A percentile compares a stretch with the other conserved stretches of the same genome.
These are phyloP conservation scores for Cynocephalus volans DNA, from an alignment of 2,113 vertebrate species.

Conservation along the genomic window DNA sequence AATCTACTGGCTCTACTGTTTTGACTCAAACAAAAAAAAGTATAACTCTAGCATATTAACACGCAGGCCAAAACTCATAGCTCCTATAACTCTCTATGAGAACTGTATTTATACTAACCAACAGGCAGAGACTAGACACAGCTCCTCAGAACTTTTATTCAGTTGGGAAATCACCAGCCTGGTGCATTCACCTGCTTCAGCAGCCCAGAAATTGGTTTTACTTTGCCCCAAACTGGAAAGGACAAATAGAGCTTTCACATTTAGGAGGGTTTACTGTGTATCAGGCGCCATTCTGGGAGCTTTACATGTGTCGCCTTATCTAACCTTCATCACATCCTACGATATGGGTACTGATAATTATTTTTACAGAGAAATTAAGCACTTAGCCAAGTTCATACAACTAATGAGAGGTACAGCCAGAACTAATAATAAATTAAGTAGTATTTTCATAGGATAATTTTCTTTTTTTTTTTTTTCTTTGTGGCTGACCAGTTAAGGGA, in stretches of 20 bases:
- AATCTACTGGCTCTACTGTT: background rate
- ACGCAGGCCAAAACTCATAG: background rate
- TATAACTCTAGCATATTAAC: background rate
- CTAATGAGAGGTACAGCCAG: background rate
- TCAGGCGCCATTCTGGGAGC: background rate
- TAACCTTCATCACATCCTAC: background rate
- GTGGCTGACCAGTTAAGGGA: too few species aligned
- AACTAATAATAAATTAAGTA: background rate
- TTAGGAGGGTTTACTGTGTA: background rate
- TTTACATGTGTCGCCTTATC: background rate
- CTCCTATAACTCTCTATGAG: background rate
- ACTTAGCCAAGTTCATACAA: background rate
- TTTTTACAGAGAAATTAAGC: conserved; percentile 31
- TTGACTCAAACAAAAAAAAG: background rate
- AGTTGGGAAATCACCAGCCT: background rate
- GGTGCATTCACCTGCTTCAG: background rate
- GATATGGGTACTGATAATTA: background rate
- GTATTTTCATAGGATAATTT: background rate
- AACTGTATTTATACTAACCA: background rate
- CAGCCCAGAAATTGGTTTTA: background rate
- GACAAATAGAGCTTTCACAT: background rate
- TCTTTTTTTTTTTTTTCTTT: too few species aligned
- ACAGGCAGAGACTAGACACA: background rate
- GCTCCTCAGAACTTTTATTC: background rate
- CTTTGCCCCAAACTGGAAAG: background rate